Evolutionary conservation across 2,113 vertebrate genomes (phyloP), one percentile per base, ranked within the genome.

Genomic region (Urocitellus parryii): DNA sequence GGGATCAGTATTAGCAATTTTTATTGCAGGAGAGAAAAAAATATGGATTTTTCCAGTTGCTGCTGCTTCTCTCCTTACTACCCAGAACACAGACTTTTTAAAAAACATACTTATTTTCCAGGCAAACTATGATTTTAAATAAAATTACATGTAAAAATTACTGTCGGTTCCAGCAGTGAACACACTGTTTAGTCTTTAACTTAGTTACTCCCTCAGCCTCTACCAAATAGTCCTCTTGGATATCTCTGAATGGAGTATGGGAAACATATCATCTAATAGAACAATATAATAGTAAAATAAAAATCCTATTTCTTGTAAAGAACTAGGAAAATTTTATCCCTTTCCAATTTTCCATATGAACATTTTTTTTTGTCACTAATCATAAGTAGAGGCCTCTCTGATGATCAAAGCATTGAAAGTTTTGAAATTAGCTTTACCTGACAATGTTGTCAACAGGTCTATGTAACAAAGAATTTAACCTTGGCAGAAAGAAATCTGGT

Each of bases 401-500:
- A 70, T 34, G 45, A 37, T 20, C 7, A 87, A 77, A 11, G 1
- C 4, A 78, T 58, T 77, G 53, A 58, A 48, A 58, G 14, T 86
- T 89, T 34, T 89, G 27, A 77, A 53, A 73, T 91, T n/a, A 89
- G 37, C 25, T 77, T 91, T 95, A 74, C 17, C 58, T 81, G 68
- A 32, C 39, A 20, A 16, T 17, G 82, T 72, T 73, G 0, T 65
- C 51, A 74, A 34, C 5, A 78, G 24, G 70, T 95, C 61, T 92
- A 2, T 18, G 22, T 67, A 63, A 63, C 81, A 83, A 72, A 61
- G 27, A 90, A 79, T 45, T 87, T 61, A 80, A 93, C 3, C 29
- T 81, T 90, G 2, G 17, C 51, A 11, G 12, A n/a, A 48, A 88
- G 34, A 72, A 48, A 94, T 34, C 22, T 87, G 14, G 5, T 2